Conservation (phyloP, 1,140 invertebrate genomes). For the Diabrotica undecimpunctata region DNA sequence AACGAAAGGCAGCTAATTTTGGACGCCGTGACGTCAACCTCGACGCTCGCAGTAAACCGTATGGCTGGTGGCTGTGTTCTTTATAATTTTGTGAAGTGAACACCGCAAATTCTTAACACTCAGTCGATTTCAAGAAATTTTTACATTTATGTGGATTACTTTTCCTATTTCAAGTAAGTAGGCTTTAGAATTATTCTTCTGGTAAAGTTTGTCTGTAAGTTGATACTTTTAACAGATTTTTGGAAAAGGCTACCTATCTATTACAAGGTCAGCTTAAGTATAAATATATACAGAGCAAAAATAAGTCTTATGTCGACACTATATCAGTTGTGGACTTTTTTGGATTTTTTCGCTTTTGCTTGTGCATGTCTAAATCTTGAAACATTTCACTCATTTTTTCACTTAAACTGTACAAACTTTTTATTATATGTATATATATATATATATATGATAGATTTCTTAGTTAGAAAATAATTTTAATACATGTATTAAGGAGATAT, state of each 20-base stretch:
- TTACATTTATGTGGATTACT: constrained; percentile 12
- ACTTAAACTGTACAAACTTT: too few species aligned
- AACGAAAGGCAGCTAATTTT: constrained; percentile 31
- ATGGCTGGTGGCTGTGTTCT: constrained; percentile 26
- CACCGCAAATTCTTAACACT: constrained; percentile 30
- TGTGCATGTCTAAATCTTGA: too few species aligned
- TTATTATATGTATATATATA: too few species aligned
- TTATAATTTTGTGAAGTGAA: constrained; percentile 32
- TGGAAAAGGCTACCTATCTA: not conserved
- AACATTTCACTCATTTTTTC: too few species aligned
- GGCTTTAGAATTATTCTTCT: not conserved
- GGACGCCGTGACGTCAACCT: constrained; percentile 33
- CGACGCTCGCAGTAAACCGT: constrained; percentile 19
- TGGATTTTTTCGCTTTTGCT: not conserved
- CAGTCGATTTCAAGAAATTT: not conserved
- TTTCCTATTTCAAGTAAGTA: not conserved
- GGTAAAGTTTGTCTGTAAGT: not conserved
- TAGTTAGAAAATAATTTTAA: too few species aligned
- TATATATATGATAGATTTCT: too few species aligned
- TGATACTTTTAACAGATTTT: not conserved
- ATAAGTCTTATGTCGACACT: not conserved
- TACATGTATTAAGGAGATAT: too few species aligned
- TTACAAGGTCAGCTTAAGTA: constrained; percentile 1
- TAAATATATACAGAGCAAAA: not conserved
- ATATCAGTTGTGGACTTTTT: not conserved